Base-by-base conservation (phyloP, 35 echinoderm and acorn worm genomes). In the Lytechinus variegatus region DNA sequence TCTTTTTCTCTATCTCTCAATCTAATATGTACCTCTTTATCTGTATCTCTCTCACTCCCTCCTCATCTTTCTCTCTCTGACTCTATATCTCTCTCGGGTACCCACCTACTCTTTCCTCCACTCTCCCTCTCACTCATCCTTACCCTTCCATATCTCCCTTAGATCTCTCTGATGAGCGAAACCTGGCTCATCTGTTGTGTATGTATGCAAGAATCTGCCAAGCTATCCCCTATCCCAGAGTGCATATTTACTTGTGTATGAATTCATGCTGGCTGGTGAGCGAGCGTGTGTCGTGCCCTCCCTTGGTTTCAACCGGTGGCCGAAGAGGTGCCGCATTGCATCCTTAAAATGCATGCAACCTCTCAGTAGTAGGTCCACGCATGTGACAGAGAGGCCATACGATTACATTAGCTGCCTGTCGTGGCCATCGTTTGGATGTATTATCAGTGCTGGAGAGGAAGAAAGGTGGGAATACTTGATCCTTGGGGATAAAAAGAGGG, bases 181-280 rank as follows among this genome's bases (percentile, higher is more conserved):
- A 2, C 33, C 2, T 79, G 88, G 29, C 11, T 52, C 52, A 44
- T 52, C 29, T 12, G 88, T 6, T 90, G 88, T 90, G 88, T 90
- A 90, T 90, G 88, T 90, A 90, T 90, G 28, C 88, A 51, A 79
- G 66, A 79, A 79, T n/a, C 88, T 90, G 88, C 88, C 28, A 54
- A 21, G 88, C 16, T 90, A 90, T 90, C 88, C 88, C 88, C 29
- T 79, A 16, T n/a, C 88, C 88, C 88, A 12, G n/a, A 90, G 88
- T 90, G 88, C 52, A 90, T 90, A 90, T 90, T 90, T 90, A 90
- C 88, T 52, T 90, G 88, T 54, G 52, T 90, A 54, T 90, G 88
- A 27, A 90, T 52, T 28, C 88, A 12, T 9, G 29, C 29, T 9
- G 13, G 56, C 56, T 44, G 33, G 56, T 2, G 56, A 58, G 56